phyloP scores from a whole-genome alignment of 2,888 invertebrate species.

The Hydraecia micacea region DNA sequence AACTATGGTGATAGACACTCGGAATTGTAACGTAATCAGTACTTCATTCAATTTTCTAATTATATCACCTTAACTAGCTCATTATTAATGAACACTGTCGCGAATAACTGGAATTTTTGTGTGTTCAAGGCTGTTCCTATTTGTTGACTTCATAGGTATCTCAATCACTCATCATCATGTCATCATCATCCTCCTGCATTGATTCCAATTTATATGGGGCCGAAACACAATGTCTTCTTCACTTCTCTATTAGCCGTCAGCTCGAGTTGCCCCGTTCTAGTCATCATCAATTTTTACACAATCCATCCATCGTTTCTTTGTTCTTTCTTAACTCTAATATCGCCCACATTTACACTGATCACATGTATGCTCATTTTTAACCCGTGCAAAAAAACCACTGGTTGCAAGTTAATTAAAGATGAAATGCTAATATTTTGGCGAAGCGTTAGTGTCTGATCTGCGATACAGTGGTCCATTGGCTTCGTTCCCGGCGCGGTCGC shows the following conservation, averaged over 20 bases:
- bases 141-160: neutral
- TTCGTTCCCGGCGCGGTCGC: slow-evolving; percentile 81
- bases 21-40: neutral
- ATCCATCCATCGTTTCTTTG: neutral
- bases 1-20: neutral
- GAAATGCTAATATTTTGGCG: slow-evolving; percentile 78
- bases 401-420: slow-evolving; percentile 65
- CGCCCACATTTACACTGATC: neutral
- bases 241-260: neutral
- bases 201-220: neutral
- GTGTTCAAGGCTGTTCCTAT: neutral
- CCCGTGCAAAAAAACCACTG: slow-evolving; percentile 18
- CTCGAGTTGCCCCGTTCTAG: neutral
- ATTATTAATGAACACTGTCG: neutral
- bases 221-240: neutral
- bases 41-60: neutral
- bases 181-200: neutral
- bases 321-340: neutral
- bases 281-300: neutral
- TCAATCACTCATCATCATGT: neutral
- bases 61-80: neutral
- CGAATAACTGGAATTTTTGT: too few relatives aligned
- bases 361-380: slow-evolving; percentile 14
- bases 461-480: slow-evolving; percentile 83
- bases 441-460: slow-evolving; percentile 74